phyloP scores from a whole-genome alignment of 2,888 invertebrate genomes.

The Dinocampus coccinellae region DNA sequence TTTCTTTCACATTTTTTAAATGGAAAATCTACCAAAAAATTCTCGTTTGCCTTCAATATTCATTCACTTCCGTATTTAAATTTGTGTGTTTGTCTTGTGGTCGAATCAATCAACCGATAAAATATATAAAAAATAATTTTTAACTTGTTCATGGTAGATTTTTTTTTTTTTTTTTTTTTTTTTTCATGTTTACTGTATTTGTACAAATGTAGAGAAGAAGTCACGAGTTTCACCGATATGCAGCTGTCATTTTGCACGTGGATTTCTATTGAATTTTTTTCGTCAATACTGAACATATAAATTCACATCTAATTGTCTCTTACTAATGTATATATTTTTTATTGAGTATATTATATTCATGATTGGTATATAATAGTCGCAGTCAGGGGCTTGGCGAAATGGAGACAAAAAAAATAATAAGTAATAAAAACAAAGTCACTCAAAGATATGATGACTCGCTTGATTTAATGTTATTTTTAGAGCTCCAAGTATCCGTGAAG shows the following conservation, averaged over 20 bases:
- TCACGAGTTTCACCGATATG: conserved; percentile 1
- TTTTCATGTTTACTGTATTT: too few relatives aligned
- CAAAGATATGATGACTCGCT: conserved; percentile 53
- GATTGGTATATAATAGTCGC: conserved; percentile 17
- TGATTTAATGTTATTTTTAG: conserved; percentile 63
- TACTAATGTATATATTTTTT: background rate
- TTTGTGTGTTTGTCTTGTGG: background rate
- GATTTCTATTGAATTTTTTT: background rate
- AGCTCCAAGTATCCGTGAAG: conserved; percentile 55
- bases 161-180: too few relatives aligned
- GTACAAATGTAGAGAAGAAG: background rate
- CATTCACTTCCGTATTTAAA: background rate
- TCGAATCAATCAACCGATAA: background rate
- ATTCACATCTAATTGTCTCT: background rate
- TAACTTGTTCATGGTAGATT: background rate
- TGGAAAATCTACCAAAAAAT: background rate
- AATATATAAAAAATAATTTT: background rate
- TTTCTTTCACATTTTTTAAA: background rate
- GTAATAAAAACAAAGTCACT: conserved; percentile 50
- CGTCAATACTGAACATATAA: background rate
- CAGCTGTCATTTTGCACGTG: background rate
- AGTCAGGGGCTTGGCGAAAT: conserved; percentile 30
- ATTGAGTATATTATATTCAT: conserved; percentile 2
- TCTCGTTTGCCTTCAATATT: background rate
- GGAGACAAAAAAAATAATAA: conserved; percentile 14